These are phyloP conservation scores for Pandemis cinnamomeana DNA, from an alignment of 2,888 invertebrate genomes.

Conservation along the genomic window DNA sequence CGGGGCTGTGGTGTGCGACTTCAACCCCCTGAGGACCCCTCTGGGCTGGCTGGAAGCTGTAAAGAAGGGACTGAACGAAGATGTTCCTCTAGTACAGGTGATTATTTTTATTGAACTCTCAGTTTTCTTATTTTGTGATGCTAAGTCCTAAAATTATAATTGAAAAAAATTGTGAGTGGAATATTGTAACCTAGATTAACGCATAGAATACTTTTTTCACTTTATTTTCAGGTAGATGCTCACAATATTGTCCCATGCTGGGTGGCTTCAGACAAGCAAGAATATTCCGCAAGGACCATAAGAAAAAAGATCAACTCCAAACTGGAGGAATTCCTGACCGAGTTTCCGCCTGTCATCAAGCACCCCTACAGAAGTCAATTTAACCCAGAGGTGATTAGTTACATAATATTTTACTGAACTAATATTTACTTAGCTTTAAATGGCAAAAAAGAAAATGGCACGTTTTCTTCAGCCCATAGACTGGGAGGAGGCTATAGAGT, in stretches of 20 bases:
- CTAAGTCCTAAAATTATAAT: no score
- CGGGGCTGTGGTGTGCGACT: constrained; percentile 93
- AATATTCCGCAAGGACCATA: constrained; percentile 94
- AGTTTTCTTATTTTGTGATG: no score
- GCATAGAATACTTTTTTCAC: neutral
- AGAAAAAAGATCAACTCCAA: constrained; percentile 92
- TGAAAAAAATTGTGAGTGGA: no score
- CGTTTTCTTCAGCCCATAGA: constrained; percentile 80
- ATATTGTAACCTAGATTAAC: no score
- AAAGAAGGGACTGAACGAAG: constrained; percentile 86
- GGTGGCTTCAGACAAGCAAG: constrained; percentile 94
- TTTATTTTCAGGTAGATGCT: constrained; percentile 88
- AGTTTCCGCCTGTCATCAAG: constrained; percentile 91
- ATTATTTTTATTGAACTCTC: neutral
- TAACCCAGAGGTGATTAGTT: constrained; percentile 70
- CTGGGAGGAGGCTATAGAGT: constrained; percentile 87
- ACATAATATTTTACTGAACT: no score
- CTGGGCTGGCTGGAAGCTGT: constrained; percentile 89
- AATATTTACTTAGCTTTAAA: no score
- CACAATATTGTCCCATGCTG: constrained; percentile 96
- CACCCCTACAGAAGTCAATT: constrained; percentile 86
- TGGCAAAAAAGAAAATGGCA: neutral
- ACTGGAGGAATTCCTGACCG: constrained; percentile 89
- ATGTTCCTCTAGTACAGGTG: constrained; percentile 91
- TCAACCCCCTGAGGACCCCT: constrained; percentile 90